Evolutionary conservation across 2,888 invertebrate genomes (phyloP).

Genomic region (Acleris holmiana): DNA sequence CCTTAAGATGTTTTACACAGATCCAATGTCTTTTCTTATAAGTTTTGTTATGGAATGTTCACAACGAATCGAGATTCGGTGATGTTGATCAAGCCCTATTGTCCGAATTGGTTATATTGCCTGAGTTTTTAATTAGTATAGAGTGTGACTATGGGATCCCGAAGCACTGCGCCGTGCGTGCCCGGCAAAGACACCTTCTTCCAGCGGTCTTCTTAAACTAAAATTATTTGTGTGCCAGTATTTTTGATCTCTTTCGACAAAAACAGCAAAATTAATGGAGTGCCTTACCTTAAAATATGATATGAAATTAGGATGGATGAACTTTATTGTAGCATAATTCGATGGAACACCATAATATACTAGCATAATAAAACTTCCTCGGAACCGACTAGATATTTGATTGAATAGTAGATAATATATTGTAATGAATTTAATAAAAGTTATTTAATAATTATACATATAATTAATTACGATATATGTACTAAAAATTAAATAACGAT

Average conservation of each 20-base stretch:
- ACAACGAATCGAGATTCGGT: slow-evolving; percentile 33
- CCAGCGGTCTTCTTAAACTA: slow-evolving; percentile 76
- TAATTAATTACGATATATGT: slow-evolving; percentile 47
- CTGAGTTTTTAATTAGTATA: slow-evolving; percentile 6
- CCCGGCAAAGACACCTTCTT: slow-evolving; percentile 59
- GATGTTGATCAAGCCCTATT: slow-evolving; percentile 16
- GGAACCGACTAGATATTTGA: slow-evolving; percentile 67
- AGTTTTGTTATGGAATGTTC: slow-evolving; percentile 27
- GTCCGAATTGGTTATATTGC: slow-evolving; percentile 9
- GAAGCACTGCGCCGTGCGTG: background rate
- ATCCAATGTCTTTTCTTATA: background rate
- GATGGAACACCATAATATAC: slow-evolving; percentile 82
- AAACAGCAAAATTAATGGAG: slow-evolving; percentile 82
- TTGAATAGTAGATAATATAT: slow-evolving; percentile 64
- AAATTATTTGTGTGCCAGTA: slow-evolving; percentile 62
- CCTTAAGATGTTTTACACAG: slow-evolving; percentile 4
- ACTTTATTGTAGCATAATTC: slow-evolving; percentile 84
- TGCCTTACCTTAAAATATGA: slow-evolving; percentile 84
- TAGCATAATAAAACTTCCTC: slow-evolving; percentile 75
- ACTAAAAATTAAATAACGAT: slow-evolving; percentile 50
- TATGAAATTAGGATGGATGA: slow-evolving; percentile 82
- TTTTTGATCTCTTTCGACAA: slow-evolving; percentile 73
- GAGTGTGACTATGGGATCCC: slow-evolving; percentile 11
- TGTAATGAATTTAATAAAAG: slow-evolving; percentile 68
- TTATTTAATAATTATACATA: slow-evolving; percentile 61